These are phyloP conservation scores for Drosophila gaucha DNA, from an alignment of 2,888 invertebrate genomes.

Conservation along the genomic window DNA sequence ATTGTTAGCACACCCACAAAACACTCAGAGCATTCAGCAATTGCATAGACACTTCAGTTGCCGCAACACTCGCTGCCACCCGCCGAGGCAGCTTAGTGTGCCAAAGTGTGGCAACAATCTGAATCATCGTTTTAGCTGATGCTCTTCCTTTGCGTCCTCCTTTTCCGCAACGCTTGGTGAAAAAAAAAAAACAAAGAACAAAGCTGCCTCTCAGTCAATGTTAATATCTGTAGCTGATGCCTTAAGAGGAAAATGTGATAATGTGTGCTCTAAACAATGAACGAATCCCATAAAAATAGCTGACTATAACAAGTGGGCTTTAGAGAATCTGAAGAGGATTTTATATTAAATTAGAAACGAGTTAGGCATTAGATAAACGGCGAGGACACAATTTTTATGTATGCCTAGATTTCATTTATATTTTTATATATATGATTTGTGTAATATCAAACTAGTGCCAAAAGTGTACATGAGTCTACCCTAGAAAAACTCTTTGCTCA, in stretches of 20 bases:
- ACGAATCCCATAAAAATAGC: constrained; percentile 73
- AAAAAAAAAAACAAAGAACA: background rate
- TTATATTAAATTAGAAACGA: constrained; percentile 2
- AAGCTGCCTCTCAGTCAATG: constrained; percentile 32
- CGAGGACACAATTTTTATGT: background rate
- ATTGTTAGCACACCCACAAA: background rate
- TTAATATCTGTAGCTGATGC: constrained; percentile 69
- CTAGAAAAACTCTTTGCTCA: too few species aligned
- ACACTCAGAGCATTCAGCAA: constrained; percentile 19
- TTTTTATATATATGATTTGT: too few species aligned
- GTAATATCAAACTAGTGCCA: background rate
- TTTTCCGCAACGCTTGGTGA: constrained; percentile 1
- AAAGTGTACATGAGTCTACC: too few species aligned
- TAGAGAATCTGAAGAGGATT: background rate
- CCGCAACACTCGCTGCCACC: constrained; percentile 9
- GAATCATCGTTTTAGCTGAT: constrained; percentile 74
- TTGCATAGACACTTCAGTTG: constrained; percentile 42
- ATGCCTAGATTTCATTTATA: background rate
- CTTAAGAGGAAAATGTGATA: constrained; percentile 79
- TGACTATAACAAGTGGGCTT: constrained; percentile 38
- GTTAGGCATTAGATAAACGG: too few species aligned
- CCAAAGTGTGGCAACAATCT: constrained; percentile 72
- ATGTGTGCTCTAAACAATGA: constrained; percentile 74
- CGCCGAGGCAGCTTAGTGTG: constrained; percentile 52
- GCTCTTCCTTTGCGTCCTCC: constrained; percentile 3